Conservation (phyloP, 2,888 invertebrate genomes). For the Pogonocherus hispidulus region DNA sequence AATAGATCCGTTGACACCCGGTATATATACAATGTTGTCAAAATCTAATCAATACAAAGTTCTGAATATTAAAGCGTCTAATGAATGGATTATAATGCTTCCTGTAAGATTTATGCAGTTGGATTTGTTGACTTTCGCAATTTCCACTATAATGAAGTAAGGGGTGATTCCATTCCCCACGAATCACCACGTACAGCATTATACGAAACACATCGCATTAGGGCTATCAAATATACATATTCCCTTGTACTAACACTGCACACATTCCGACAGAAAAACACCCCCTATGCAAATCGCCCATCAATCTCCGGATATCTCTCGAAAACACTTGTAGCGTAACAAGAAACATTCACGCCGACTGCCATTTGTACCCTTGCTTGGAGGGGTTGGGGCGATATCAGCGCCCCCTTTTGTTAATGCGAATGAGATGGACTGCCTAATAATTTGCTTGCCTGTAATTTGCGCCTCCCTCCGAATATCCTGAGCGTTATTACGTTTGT, state of each 20-base stretch:
- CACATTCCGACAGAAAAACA: constrained; percentile 6
- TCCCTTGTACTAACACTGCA: constrained; percentile 1
- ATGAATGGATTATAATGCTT: no score
- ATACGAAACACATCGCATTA: not conserved
- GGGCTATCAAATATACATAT: constrained; percentile 4
- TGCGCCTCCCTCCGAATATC: not conserved
- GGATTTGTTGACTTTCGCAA: no score
- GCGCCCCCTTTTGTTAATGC: constrained; percentile 23
- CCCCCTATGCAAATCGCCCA: constrained; percentile 28
- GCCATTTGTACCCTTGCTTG: no score
- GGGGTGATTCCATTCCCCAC: no score
- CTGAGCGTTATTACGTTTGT: no score
- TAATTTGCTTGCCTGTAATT: constrained; percentile 19
- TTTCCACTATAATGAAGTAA: no score
- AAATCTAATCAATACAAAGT: no score
- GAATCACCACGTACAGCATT: not conserved
- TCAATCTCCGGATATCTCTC: constrained; percentile 31
- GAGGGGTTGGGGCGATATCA: no score
- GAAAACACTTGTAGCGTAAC: constrained; percentile 32
- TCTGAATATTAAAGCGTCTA: no score
- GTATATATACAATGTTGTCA: no score
- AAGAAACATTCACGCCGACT: constrained; percentile 27
- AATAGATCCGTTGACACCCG: no score
- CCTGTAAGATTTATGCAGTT: no score
- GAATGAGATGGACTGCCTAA: constrained; percentile 22